Base-by-base conservation (phyloP, 2,113 vertebrate species). In the Callopanchax toddi region DNA sequence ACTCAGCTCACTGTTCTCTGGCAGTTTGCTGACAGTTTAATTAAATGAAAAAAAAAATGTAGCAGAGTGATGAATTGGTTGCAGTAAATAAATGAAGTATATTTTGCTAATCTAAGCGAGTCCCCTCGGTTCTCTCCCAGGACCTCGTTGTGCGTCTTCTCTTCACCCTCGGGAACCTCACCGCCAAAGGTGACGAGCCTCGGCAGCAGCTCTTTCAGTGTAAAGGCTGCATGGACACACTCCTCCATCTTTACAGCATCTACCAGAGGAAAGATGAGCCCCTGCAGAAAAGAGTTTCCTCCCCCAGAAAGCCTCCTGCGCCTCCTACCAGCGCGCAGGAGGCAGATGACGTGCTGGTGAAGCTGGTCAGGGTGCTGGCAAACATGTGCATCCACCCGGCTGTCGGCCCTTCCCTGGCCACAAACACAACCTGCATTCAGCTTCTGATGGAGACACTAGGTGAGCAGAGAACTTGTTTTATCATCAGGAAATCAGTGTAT, bases 151-250 rank as follows among this genome's bases (percentile, higher is more conserved):
- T 98, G 42, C 95, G 93, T 40, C 84, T 98, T 57, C 73, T 96
- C 72, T 99, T 98, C 85, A 94, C 94, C 60, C 92, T 99, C 50
- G 95, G 96, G 60, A 99, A 98, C 86, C 90, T 99, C 86, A 95
- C 95, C 7, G 92, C 93, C 18, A 93, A 92, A 65, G 93, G 82
- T 57, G 84, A 92, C 29, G 85, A 88, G 40, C 92, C 95, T 18
- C 91, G 94, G 4, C 91, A 89, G 77, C 82, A 84, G 50, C 89
- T 98, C 63, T 95, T 91, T 78, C 82, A 86, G 62, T 91, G 92
- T 78, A 39, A 87, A 23, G 87, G 78, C 65, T 91, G 92, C 62
- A 16, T 93, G 74, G 78, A 78, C 4, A 90, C 89, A 0, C 91
- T 99, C 69, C 76, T 95, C 67, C 74, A 58, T 0, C 77, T 99